Evolutionary conservation across 2,888 invertebrate genomes (phyloP).

Genomic region (Lasiommata megera): DNA sequence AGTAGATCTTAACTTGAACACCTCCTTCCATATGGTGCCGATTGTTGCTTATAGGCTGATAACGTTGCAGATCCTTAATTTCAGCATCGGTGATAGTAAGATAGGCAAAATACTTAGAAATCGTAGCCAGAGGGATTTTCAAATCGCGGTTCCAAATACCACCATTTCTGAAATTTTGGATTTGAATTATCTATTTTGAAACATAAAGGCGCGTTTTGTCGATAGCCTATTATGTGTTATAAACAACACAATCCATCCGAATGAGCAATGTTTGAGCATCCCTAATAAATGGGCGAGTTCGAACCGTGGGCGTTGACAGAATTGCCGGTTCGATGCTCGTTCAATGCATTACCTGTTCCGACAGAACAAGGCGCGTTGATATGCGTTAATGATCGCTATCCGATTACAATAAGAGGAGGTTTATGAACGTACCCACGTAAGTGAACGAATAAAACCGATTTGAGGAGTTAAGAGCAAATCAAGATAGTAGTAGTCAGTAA

Average conservation of each 20-base stretch:
- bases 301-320: slow-evolving; percentile 33
- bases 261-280: slow-evolving; percentile 26
- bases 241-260: slow-evolving; percentile 18
- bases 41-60: too few relatives aligned
- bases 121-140: too few relatives aligned
- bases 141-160: too few relatives aligned
- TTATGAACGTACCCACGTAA: not conserved
- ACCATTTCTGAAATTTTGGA: too few relatives aligned
- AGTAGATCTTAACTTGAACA: too few relatives aligned
- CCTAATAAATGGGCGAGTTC: slow-evolving; percentile 30
- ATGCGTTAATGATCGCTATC: not conserved
- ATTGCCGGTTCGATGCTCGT: slow-evolving; percentile 6
- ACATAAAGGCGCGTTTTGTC: not conserved
- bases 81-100: too few relatives aligned
- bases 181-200: too few relatives aligned
- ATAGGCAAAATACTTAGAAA: too few relatives aligned
- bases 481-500: too few relatives aligned
- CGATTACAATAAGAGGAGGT: not conserved
- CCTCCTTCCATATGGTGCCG: too few relatives aligned
- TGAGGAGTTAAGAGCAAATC: too few relatives aligned
- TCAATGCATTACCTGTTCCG: slow-evolving; percentile 1
- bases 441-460: not conserved
- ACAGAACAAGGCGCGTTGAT: not conserved
- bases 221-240: not conserved
- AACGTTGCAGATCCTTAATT: too few relatives aligned